phyloP scores from a whole-genome alignment of 1,140 invertebrate species.

The Leguminivora glycinivorella region DNA sequence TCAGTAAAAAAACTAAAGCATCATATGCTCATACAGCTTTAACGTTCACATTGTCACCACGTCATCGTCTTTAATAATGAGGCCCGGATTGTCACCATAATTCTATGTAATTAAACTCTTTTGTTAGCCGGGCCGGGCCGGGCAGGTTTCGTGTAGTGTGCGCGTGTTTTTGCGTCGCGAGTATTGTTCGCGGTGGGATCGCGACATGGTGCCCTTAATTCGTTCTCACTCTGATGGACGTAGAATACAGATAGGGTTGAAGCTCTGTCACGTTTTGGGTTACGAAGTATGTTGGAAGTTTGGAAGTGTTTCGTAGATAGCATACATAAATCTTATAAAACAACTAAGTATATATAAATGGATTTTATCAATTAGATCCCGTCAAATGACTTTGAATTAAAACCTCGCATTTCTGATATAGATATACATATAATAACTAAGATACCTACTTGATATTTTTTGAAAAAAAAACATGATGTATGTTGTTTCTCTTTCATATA shows the following conservation, averaged over 20 bases:
- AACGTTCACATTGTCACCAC: constrained; percentile 15
- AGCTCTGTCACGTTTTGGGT: neutral
- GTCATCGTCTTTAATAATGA: constrained; percentile 12
- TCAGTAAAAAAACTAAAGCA: too few relatives aligned
- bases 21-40: neutral
- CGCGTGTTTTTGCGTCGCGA: constrained; percentile 67
- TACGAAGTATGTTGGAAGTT: neutral
- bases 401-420: too few relatives aligned
- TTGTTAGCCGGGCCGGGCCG: constrained; percentile 51
- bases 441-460: too few relatives aligned
- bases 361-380: too few relatives aligned
- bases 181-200: constrained; percentile 74
- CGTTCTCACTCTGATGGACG: constrained; percentile 69
- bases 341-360: too few relatives aligned
- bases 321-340: too few relatives aligned
- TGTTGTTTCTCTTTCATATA: too few relatives aligned
- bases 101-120: constrained; percentile 30
- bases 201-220: constrained; percentile 73
- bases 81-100: constrained; percentile 22
- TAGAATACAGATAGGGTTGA: constrained; percentile 64
- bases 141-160: constrained; percentile 60
- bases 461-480: too few relatives aligned
- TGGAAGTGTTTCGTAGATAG: neutral
- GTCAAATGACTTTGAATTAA: too few relatives aligned
- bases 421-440: too few relatives aligned